Conservation (phyloP, 2,113 vertebrate genomes). For the Scytalopus superciliaris region DNA sequence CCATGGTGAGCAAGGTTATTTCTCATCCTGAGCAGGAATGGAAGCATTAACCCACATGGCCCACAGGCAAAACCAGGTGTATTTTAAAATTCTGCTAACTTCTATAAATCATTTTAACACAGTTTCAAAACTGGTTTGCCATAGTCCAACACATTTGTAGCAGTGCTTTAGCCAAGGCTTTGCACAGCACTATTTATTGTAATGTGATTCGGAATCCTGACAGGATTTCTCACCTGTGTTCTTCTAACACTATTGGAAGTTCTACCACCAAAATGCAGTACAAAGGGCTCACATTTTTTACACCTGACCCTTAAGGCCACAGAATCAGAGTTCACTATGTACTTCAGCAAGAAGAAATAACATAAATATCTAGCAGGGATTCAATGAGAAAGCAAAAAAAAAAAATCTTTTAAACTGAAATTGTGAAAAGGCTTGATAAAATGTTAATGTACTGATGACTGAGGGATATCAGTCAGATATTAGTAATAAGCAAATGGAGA, state of each 20-base stretch:
- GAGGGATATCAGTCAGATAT: neutral
- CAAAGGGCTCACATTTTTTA: neutral
- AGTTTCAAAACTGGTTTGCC: neutral
- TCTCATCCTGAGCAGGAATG: neutral
- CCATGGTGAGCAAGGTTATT: neutral
- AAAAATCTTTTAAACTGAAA: neutral
- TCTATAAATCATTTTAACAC: neutral
- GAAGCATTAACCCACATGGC: neutral
- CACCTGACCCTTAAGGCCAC: neutral
- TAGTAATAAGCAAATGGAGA: slow-evolving; percentile 5
- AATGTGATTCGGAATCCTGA: neutral
- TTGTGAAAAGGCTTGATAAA: neutral
- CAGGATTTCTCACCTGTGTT: neutral
- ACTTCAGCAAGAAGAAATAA: neutral
- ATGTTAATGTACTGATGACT: neutral
- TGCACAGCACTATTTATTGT: neutral
- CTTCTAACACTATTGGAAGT: neutral
- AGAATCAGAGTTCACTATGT: neutral
- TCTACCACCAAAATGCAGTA: neutral
- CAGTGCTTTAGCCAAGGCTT: neutral
- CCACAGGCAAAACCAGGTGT: neutral
- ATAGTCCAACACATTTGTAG: neutral
- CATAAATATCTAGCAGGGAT: neutral
- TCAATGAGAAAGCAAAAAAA: neutral
- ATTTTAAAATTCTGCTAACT: neutral